A percentile compares a stretch with the other conserved stretches of the same genome.
Conservation (phyloP, 2,888 invertebrate species). For the Ceratothoa steindachneri region DNA sequence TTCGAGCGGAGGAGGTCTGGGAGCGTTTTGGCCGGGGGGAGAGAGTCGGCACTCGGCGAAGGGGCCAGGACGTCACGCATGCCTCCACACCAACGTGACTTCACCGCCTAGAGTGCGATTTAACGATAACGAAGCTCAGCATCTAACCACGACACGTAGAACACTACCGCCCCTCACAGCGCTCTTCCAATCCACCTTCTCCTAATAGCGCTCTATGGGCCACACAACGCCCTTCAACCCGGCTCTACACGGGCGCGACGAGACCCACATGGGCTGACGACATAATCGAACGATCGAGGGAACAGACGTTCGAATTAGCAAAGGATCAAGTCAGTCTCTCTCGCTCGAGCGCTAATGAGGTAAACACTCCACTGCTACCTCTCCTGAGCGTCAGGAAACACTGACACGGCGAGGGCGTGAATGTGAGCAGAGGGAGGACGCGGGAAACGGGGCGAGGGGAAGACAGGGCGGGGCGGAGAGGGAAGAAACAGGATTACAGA, state of each 20-base stretch:
- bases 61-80: slow-evolving; percentile 1
- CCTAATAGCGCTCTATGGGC: too few relatives aligned
- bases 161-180: too few relatives aligned
- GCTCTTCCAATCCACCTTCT: too few relatives aligned
- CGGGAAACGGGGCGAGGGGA: not conserved
- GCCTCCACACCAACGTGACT: too few relatives aligned
- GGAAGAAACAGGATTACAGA: not conserved
- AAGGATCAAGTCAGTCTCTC: too few relatives aligned
- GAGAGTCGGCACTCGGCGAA: not conserved
- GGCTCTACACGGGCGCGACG: too few relatives aligned
- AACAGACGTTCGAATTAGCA: too few relatives aligned
- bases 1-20: slow-evolving; percentile 23
- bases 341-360: not conserved
- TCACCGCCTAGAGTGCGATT: too few relatives aligned
- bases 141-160: too few relatives aligned
- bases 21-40: not conserved
- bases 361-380: not conserved
- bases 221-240: too few relatives aligned
- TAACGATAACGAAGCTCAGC: too few relatives aligned
- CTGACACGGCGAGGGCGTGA: not conserved
- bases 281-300: not conserved
- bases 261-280: not conserved
- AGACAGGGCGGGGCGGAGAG: not conserved
- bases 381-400: not conserved
- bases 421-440: not conserved